Conservation (phyloP, 1,140 invertebrate genomes). For the Ephestia elutella region DNA sequence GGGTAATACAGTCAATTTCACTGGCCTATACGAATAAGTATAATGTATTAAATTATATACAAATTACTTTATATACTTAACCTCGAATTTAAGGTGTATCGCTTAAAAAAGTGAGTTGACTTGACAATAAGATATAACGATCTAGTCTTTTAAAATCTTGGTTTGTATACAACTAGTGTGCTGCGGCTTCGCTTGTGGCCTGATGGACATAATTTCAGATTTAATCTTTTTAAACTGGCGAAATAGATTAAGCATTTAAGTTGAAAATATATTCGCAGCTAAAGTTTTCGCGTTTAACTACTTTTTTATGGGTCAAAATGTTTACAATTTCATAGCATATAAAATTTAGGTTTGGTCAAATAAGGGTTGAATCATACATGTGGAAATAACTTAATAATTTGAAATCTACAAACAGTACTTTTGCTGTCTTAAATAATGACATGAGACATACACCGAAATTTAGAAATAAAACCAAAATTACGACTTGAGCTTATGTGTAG, state of each 20-base stretch:
- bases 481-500: too few species aligned
- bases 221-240: not conserved
- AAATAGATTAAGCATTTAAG: not conserved
- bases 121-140: constrained; percentile 63
- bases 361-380: too few species aligned
- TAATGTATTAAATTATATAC: constrained; percentile 52
- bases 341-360: too few species aligned
- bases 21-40: constrained; percentile 52
- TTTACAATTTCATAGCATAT: too few species aligned
- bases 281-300: too few species aligned
- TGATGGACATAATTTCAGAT: not conserved
- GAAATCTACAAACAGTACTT: too few species aligned
- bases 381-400: too few species aligned
- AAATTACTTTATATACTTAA: constrained; percentile 42
- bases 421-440: too few species aligned
- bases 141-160: constrained; percentile 64
- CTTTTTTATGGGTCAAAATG: too few species aligned
- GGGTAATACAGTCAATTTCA: constrained; percentile 68
- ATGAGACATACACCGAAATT: too few species aligned
- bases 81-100: constrained; percentile 64
- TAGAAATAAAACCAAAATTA: too few species aligned
- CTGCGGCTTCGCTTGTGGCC: not conserved
- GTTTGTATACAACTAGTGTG: constrained; percentile 34
- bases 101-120: constrained; percentile 52
- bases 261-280: too few species aligned